Conservation (phyloP, 2,888 invertebrate species). For the Chrysolina oricalcia region DNA sequence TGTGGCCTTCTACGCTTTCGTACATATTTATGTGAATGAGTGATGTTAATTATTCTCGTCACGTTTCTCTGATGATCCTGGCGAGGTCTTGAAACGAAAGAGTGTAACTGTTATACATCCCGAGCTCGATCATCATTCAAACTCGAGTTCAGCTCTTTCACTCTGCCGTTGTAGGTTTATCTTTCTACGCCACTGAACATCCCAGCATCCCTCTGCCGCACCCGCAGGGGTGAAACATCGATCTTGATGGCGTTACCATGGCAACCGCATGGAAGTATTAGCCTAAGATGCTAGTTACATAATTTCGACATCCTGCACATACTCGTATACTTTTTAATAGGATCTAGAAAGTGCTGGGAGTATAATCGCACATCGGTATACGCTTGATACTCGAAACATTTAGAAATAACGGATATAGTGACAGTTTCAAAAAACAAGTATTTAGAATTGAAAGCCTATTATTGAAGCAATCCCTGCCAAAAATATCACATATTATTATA, state of each 20-base stretch:
- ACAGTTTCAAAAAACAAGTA: too few species aligned
- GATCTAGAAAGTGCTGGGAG: not conserved
- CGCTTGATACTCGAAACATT: not conserved
- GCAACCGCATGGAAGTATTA: slow-evolving; percentile 68
- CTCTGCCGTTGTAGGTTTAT: not conserved
- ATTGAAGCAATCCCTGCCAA: too few species aligned
- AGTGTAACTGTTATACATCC: too few species aligned
- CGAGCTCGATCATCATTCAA: not conserved
- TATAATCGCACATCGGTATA: not conserved
- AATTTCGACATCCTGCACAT: slow-evolving; percentile 63
- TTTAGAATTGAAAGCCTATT: too few species aligned
- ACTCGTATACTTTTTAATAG: slow-evolving; percentile 28
- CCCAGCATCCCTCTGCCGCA: slow-evolving; percentile 43
- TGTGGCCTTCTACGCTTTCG: too few species aligned
- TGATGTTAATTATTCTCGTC: too few species aligned
- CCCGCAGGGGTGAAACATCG: slow-evolving; percentile 64
- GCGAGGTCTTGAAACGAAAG: too few species aligned
- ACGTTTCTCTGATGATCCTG: too few species aligned
- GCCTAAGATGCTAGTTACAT: slow-evolving; percentile 68
- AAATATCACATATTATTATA: too few species aligned
- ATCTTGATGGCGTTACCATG: slow-evolving; percentile 67
- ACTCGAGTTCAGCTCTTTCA: not conserved
- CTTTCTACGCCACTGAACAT: slow-evolving; percentile 38
- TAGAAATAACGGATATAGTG: not conserved
- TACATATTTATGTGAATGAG: too few species aligned